Base-by-base conservation (phyloP, 2,113 vertebrate species). In the Ellobius talpinus region DNA sequence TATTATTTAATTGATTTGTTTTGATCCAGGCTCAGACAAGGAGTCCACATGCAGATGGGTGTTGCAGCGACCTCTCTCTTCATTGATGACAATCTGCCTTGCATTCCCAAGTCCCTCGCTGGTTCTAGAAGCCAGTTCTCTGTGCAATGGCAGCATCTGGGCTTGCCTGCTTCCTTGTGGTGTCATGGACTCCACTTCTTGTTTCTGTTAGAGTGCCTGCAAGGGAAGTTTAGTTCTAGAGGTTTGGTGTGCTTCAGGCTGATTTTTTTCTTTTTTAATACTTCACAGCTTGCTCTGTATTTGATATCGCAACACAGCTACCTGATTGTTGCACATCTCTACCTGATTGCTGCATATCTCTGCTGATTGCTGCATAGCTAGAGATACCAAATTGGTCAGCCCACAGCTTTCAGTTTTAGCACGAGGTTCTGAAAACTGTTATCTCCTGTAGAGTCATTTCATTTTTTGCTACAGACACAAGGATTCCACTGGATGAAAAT, bases 171-270 rank as follows among this genome's bases (percentile, higher is more conserved):
- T 63, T 85, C 47, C 55, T 23, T 79, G 58, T 65, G 55, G 26
- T 23, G 26, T 65, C 89, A 72, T 29, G 74, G 72, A 76, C 31
- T 42, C 42, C 39, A 29, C 29, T 42, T 85, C 50, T 23, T 86
- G 82, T 87, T 97, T 86, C 90, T 36, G 74, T 76, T 89, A 61
- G 55, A 50, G 58, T 81, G 90, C 77, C 77, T 93, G 31, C n/a
- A 74, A 79, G 55, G 12, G 9, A 88, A 93, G 65, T 42, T 94
- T 90, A 66, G 9, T n/a, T 77, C 72, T 94, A 52, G 10, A 87
- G n/a, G 45, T 96, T 87, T 82, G 52, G 42, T 79, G 42, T 63
- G 36, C 52, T 65, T 66, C 61, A 65, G 87, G n/a, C 42, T 89
- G 29, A 16, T 76, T 76, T 11, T 73, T 89, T 23, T 78, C 70